Conservation (phyloP, 1,140 invertebrate species). For the Zaprionus ornatus region DNA sequence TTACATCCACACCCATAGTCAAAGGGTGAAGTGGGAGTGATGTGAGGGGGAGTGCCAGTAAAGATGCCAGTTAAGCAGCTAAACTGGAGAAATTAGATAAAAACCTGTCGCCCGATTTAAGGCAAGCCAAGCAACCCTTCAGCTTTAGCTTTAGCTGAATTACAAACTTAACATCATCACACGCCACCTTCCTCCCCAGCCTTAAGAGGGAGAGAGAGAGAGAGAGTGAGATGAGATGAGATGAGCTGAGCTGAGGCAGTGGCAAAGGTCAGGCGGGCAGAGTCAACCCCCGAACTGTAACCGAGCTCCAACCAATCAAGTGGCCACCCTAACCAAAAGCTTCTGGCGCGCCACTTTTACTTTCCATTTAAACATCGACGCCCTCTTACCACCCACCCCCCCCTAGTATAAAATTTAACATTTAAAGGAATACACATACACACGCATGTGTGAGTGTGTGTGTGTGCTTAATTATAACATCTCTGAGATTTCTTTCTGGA, state of each 20-base stretch:
- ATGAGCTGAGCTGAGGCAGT: not conserved
- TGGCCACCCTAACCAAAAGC: constrained; percentile 74
- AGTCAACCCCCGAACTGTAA: constrained; percentile 47
- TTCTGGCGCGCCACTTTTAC: constrained; percentile 75
- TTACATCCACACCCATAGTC: not conserved
- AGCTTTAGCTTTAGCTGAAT: constrained; percentile 57
- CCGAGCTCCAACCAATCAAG: constrained; percentile 78
- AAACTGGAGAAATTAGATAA: constrained; percentile 81
- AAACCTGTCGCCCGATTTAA: constrained; percentile 55
- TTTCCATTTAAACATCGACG: constrained; percentile 56
- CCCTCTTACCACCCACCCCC: not conserved
- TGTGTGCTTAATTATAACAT: constrained; percentile 1
- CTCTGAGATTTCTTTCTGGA: constrained; percentile 18
- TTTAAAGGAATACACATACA: constrained; percentile 19
- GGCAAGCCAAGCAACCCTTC: constrained; percentile 21
- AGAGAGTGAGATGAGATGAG: not conserved
- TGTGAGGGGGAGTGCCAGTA: constrained; percentile 9
- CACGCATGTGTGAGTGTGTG: not conserved
- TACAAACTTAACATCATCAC: constrained; percentile 33
- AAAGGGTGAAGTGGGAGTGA: not conserved
- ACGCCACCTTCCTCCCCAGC: not conserved
- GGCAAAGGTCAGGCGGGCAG: constrained; percentile 37
- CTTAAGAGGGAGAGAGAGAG: not conserved
- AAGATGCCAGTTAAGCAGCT: constrained; percentile 40
- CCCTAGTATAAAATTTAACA: constrained; percentile 30